Evolutionary conservation across 2,888 invertebrate genomes (phyloP).

Genomic region (Bellardia bayeri): DNA sequence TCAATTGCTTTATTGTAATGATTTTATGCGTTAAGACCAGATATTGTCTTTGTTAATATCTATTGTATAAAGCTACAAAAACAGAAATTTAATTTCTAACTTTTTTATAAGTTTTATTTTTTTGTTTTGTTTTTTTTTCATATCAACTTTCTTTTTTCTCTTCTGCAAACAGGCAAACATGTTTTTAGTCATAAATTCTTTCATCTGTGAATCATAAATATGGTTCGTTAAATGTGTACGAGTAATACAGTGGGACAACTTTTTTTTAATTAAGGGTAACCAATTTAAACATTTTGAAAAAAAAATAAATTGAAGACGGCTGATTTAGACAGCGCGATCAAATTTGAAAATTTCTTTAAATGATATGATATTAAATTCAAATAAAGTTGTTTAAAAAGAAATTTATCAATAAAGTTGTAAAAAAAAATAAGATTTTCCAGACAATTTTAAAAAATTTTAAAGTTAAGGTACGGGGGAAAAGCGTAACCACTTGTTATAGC

Average conservation of each 20-base stretch:
- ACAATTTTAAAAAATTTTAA: no score
- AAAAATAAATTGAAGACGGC: no score
- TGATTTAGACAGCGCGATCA: no score
- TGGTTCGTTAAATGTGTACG: background rate
- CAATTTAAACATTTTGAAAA: no score
- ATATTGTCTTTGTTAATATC: background rate
- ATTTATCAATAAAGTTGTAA: no score
- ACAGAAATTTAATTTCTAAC: background rate
- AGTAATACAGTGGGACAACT: background rate
- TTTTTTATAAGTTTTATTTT: slow-evolving; percentile 9
- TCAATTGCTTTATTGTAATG: background rate
- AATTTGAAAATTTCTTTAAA: no score
- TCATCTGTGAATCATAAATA: slow-evolving; percentile 46
- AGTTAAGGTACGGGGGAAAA: no score
- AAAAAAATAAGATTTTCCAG: no score
- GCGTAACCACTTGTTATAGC: no score
- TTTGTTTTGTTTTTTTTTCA: background rate
- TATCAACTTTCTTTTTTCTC: background rate
- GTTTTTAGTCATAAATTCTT: slow-evolving; percentile 40
- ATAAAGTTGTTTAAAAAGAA: no score
- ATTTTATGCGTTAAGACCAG: background rate
- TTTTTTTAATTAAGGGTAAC: background rate
- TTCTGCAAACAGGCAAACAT: background rate
- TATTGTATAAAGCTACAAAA: background rate
- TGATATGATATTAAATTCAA: no score